Percentiles rank a stretch among this genome's conserved stretches.
Evolutionary conservation across 2,113 vertebrate genomes (phyloP).

Genomic region (Sorex araneus): DNA sequence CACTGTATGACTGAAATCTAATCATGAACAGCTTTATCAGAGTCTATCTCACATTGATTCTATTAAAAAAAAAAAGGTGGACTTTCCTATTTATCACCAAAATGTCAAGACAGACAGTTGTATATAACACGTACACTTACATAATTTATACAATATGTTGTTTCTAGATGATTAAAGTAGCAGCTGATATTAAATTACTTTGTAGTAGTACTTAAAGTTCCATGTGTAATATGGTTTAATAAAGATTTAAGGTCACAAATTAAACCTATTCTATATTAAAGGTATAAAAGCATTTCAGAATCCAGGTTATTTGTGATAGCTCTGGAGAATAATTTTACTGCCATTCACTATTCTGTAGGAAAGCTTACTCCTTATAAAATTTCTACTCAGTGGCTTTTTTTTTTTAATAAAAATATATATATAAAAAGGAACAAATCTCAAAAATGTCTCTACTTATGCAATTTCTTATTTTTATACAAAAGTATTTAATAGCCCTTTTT

Average conservation of each 20-base stretch:
- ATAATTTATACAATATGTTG: not conserved
- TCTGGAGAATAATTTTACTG: constrained; percentile 8
- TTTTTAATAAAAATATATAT: not conserved
- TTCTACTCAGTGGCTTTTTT: not conserved
- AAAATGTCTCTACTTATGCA: too few species aligned
- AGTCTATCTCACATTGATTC: too few species aligned
- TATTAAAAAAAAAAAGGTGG: not conserved
- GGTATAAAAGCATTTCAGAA: not conserved
- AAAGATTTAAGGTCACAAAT: not conserved
- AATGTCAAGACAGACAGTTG: not conserved
- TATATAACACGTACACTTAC: too few species aligned
- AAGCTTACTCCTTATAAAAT: not conserved
- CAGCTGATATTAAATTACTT: not conserved
- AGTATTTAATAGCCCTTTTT: not conserved
- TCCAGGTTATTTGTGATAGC: not conserved
- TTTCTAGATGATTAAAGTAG: not conserved
- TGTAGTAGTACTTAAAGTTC: not conserved
- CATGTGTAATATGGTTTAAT: constrained; percentile 29
- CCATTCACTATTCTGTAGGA: not conserved
- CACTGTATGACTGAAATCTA: too few species aligned
- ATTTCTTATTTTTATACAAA: too few species aligned
- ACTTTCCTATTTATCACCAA: not conserved
- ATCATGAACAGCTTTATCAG: too few species aligned
- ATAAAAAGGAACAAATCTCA: not conserved
- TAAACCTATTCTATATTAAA: too few species aligned